Percentiles rank a stretch among this genome's conserved stretches.
These are phyloP conservation scores for Oncorhynchus clarkii DNA, from an alignment of 2,113 vertebrate genomes.

Conservation along the genomic window DNA sequence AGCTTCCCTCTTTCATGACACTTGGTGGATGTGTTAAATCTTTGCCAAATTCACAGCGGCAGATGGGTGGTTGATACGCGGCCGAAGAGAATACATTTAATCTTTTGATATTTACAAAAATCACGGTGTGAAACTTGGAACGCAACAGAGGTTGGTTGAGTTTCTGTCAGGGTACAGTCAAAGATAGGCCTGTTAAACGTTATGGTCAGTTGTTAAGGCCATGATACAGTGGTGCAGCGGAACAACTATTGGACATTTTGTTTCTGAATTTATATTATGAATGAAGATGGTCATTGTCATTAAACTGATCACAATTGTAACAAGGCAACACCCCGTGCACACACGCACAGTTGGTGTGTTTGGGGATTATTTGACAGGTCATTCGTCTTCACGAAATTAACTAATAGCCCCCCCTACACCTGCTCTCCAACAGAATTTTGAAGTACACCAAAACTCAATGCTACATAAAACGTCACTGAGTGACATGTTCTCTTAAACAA, in stretches of 20 bases:
- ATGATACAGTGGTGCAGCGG: background rate
- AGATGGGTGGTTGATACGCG: constrained; percentile 43
- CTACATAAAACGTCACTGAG: too few relatives aligned
- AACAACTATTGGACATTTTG: background rate
- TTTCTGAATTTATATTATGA: background rate
- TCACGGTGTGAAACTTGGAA: background rate
- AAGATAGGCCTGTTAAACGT: background rate
- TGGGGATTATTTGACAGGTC: constrained; percentile 49
- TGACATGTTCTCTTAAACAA: constrained; percentile 1
- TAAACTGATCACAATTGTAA: background rate
- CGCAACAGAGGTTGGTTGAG: background rate
- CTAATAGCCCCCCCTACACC: constrained; percentile 43
- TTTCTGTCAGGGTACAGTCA: background rate
- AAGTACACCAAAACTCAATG: background rate
- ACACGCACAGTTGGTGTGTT: constrained; percentile 8
- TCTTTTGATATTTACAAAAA: background rate
- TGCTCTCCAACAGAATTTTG: constrained; percentile 48
- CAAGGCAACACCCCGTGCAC: background rate
- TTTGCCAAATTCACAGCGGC: constrained; percentile 31
- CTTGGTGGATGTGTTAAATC: constrained; percentile 44
- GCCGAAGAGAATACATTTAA: constrained; percentile 41
- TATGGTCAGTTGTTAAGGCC: background rate
- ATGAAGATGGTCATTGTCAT: too few relatives aligned
- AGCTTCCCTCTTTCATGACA: constrained; percentile 42
- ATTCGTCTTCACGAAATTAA: constrained; percentile 46